Conservation (phyloP, 2,113 vertebrate species). For the Hemicordylus capensis region DNA sequence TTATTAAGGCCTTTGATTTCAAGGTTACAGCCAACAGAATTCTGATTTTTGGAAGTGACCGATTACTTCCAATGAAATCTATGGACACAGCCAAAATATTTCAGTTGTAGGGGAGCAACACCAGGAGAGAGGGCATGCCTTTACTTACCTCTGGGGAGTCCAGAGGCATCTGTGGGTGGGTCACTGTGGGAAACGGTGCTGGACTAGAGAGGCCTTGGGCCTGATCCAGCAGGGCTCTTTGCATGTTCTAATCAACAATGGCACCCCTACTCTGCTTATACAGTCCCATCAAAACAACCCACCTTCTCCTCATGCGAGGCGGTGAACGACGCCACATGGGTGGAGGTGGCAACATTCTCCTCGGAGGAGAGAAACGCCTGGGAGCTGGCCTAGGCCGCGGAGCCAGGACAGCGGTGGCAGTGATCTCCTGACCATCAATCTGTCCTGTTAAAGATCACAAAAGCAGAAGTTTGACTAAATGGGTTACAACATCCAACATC, state of each 20-base stretch:
- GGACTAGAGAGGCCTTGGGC: too few species aligned
- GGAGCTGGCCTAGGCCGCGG: constrained; percentile 86
- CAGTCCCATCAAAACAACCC: constrained; percentile 14
- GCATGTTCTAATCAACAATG: rapidly evolving
- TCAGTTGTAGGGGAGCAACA: too few species aligned
- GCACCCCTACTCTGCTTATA: background rate
- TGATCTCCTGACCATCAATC: constrained; percentile 97
- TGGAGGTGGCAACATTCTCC: constrained; percentile 91
- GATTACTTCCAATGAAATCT: rapidly evolving
- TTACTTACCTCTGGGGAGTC: too few species aligned
- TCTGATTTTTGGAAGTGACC: background rate
- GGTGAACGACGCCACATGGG: constrained; percentile 95
- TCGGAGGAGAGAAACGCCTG: constrained; percentile 87
- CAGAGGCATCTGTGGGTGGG: too few species aligned
- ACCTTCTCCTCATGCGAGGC: constrained; percentile 95
- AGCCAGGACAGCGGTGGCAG: constrained; percentile 89
- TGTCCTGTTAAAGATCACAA: constrained; percentile 80
- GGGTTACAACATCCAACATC: background rate
- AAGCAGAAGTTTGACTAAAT: background rate
- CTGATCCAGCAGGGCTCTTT: too few species aligned
- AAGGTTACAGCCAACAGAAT: background rate
- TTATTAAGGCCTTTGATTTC: too few species aligned
- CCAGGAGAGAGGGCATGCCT: too few species aligned
- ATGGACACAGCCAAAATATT: rapidly evolving
- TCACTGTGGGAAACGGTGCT: too few species aligned